phyloP scores from a whole-genome alignment of 2,113 vertebrate genomes.

The Craseonycteris thonglongyai region DNA sequence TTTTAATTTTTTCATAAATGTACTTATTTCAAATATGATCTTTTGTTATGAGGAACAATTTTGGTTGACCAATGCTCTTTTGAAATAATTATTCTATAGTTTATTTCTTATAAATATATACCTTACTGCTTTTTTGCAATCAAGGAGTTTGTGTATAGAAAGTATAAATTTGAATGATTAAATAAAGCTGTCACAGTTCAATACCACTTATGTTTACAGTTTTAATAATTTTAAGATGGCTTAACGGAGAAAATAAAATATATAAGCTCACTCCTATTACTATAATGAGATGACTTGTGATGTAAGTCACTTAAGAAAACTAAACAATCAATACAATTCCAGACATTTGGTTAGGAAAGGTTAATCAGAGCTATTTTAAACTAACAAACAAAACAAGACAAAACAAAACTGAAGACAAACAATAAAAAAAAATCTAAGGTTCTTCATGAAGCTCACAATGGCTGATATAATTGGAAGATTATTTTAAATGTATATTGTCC shows the following conservation, averaged over 20 bases:
- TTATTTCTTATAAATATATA: neutral
- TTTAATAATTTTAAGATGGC: neutral
- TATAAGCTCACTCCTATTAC: neutral
- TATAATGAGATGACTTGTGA: neutral
- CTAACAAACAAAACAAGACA: too few species aligned
- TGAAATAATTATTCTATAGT: neutral
- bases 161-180: neutral
- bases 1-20: neutral
- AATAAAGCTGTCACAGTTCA: neutral
- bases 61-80: neutral
- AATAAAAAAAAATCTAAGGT: too few species aligned
- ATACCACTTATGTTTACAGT: neutral
- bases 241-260: neutral
- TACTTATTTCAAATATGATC: neutral
- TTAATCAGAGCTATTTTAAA: constrained; percentile 19
- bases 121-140: neutral
- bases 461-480: neutral
- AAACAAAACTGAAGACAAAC: too few species aligned
- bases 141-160: neutral
- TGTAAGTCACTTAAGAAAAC: constrained; percentile 19
- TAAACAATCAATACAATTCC: constrained; percentile 20
- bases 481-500: neutral
- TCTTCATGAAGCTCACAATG: neutral
- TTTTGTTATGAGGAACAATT: neutral
- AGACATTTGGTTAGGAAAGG: neutral